These are phyloP conservation scores for Chaetura pelagica DNA, from an alignment of 2,113 vertebrate genomes.

Conservation along the genomic window DNA sequence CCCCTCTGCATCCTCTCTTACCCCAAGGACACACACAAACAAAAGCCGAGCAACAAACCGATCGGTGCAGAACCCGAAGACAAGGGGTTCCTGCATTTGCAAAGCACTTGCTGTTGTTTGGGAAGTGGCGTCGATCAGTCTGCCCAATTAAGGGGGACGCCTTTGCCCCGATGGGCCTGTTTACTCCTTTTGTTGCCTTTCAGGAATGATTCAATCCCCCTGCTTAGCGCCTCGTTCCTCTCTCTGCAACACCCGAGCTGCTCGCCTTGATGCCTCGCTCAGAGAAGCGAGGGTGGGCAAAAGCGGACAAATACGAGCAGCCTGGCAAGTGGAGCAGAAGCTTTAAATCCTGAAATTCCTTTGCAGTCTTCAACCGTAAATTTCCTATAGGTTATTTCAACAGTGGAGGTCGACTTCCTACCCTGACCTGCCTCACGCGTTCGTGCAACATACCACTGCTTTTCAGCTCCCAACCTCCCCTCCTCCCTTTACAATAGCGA, in stretches of 20 bases:
- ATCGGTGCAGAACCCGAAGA: neutral
- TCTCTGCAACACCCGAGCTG: conserved; percentile 20
- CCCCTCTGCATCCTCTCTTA: neutral
- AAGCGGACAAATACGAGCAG: conserved; percentile 6
- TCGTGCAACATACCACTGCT: neutral
- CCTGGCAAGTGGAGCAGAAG: conserved; percentile 71
- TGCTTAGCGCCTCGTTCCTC: conserved; percentile 20
- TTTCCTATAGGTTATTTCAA: conserved; percentile 75
- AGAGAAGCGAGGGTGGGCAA: conserved; percentile 7
- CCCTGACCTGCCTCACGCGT: conserved; percentile 16
- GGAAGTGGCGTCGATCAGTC: conserved; percentile 69
- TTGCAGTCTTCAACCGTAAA: conserved; percentile 80
- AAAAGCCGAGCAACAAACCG: conserved; percentile 40
- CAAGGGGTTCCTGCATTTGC: conserved; percentile 30
- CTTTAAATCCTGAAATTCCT: conserved; percentile 75
- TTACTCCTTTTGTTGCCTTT: conserved; percentile 65
- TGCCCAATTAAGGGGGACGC: conserved; percentile 68
- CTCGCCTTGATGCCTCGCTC: neutral
- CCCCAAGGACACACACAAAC: conserved; percentile 31
- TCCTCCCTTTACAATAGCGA: neutral
- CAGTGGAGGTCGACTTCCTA: conserved; percentile 61
- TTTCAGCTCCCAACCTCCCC: neutral
- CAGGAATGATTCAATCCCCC: conserved; percentile 30
- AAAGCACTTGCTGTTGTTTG: conserved; percentile 72
- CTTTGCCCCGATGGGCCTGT: conserved; percentile 52